Conservation (phyloP, 92 coral and sea anemone genomes). For the Zoanthus gigantus region DNA sequence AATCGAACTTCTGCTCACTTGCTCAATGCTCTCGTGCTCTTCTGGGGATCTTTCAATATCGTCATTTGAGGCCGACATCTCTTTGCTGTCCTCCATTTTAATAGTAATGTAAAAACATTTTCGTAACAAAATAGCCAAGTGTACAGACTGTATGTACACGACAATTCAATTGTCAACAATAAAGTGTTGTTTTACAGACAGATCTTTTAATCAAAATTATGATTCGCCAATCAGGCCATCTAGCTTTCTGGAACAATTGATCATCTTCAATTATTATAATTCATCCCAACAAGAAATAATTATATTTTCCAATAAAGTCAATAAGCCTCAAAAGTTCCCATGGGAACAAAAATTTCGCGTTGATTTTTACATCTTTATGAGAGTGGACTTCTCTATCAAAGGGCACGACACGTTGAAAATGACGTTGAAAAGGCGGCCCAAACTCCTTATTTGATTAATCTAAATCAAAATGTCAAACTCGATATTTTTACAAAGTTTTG, state of each 20-base stretch:
- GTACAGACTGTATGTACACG: neutral
- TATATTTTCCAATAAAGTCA: neutral
- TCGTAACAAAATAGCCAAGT: neutral
- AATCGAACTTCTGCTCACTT: neutral
- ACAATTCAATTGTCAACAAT: too few relatives aligned
- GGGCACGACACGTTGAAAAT: too few relatives aligned
- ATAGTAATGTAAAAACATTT: neutral
- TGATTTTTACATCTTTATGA: neutral
- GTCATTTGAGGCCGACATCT: neutral
- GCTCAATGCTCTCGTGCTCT: neutral
- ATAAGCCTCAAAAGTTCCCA: neutral
- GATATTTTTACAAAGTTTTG: too few relatives aligned
- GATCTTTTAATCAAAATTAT: neutral
- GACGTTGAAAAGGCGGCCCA: too few relatives aligned
- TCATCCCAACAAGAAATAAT: slow-evolving; percentile 1
- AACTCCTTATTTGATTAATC: too few relatives aligned
- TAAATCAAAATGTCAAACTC: too few relatives aligned
- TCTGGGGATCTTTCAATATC: neutral
- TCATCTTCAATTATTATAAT: neutral
- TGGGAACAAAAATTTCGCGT: slow-evolving; percentile 22
- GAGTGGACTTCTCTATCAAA: too few relatives aligned
- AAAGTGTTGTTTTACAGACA: neutral
- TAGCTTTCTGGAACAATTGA: neutral
- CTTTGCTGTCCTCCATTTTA: neutral
- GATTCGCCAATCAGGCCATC: slow-evolving; percentile 15